Evolutionary conservation across 2,113 vertebrate genomes (phyloP), one percentile per base, ranked within the genome.

Genomic region (Centropus bengalensis): DNA sequence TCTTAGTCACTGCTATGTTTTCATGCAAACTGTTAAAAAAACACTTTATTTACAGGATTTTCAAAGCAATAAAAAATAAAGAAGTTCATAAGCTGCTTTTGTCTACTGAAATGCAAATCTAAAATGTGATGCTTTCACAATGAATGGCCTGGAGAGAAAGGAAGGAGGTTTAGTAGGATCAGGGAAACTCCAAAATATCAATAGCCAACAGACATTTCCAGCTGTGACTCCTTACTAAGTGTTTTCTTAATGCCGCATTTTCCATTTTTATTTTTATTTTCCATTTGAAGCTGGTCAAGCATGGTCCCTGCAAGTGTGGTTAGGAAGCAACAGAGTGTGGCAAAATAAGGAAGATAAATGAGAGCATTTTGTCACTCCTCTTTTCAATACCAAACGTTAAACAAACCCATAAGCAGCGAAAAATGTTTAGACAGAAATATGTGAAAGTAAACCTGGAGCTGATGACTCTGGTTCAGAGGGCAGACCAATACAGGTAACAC

Each of bases 1-100:
- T 96, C 95, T 95, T 95, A 96, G 92, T 95, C 96, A 95, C 75
- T 51, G 82, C 76, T 88, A 5, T 89, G 68, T 93, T 95, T 96
- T 93, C 92, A 88, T 94, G 90, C 51, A 96, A 73, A 94, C 91
- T 95, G 89, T 89, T 91, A 85, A 93, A 91, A 73, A 78, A 94
- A 91, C 89, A 85, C 58, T 92, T 94, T 87, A 74, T 94, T 92
- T 95, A 81, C 75, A 92, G 74, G 82, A 69, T 84, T 85, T 97
- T 87, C 55, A 71, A 73, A 94, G 82, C 60, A 88, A 11, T 1
- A 19, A 68, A 74, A 95, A 94, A 94, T 85, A 89, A 91, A 76
- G 75, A 44, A 59, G 16, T 80, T 91, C 36, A 21, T 51, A 60
- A 89, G 36, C n/a, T 28, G 26, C 32, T 94, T 88, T 85, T 92